A percentile compares a stretch with the other conserved stretches of the same genome.
Evolutionary conservation across 2,888 invertebrate species (phyloP).

Genomic region (Elegia similella): DNA sequence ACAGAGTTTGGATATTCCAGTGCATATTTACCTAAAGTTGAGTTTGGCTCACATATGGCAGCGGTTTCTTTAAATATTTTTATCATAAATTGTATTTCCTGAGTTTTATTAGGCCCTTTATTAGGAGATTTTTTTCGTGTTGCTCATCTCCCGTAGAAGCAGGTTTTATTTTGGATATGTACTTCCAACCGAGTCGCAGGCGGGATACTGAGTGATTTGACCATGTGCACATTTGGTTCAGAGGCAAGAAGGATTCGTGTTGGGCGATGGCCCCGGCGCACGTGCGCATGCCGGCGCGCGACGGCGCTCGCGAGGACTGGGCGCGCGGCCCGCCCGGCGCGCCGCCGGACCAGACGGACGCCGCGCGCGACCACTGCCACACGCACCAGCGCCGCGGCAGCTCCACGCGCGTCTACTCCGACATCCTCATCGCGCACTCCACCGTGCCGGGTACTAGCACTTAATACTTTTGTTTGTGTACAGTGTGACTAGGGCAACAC

Average conservation of each 20-base stretch:
- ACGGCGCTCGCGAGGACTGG: slow-evolving; percentile 28
- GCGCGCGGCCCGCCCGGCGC: slow-evolving; percentile 26
- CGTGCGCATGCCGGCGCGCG: slow-evolving; percentile 32
- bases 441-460: slow-evolving; percentile 69
- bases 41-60: no score
- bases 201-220: neutral
- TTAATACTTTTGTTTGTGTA: no score
- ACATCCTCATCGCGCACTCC: slow-evolving; percentile 85
- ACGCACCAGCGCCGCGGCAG: slow-evolving; percentile 32
- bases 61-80: no score
- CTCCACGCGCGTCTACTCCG: slow-evolving; percentile 61
- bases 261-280: slow-evolving; percentile 27
- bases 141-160: no score
- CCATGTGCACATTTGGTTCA: neutral
- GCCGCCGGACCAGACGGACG: slow-evolving; percentile 25
- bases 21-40: no score
- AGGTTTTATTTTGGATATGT: no score
- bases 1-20: no score
- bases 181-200: neutral
- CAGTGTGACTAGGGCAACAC: no score
- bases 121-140: no score
- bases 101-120: no score
- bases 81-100: no score
- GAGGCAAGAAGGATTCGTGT: neutral
- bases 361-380: slow-evolving; percentile 23